Evolutionary conservation across 2,888 invertebrate species (phyloP).

Genomic region (Agrotis exclamationis): DNA sequence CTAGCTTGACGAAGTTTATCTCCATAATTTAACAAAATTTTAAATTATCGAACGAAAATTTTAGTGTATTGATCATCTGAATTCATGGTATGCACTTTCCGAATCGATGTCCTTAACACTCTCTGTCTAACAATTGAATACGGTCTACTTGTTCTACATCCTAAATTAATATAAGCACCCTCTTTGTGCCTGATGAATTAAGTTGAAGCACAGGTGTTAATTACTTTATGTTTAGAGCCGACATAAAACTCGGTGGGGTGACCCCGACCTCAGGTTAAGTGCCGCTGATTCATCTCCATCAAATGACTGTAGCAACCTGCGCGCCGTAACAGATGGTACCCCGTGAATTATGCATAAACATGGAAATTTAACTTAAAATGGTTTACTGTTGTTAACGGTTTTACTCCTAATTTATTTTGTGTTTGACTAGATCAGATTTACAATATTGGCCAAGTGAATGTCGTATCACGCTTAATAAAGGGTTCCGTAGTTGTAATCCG

Average conservation of each 20-base stretch:
- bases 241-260: constrained; percentile 13
- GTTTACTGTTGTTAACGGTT: constrained; percentile 13
- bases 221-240: constrained; percentile 13
- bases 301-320: constrained; percentile 18
- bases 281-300: constrained; percentile 34
- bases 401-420: neutral
- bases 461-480: too few species aligned
- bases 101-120: too few species aligned
- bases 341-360: constrained; percentile 22
- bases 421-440: neutral
- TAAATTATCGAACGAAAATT: too few species aligned
- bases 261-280: constrained; percentile 16
- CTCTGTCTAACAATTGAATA: too few species aligned
- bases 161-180: neutral
- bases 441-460: too few species aligned
- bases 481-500: too few species aligned
- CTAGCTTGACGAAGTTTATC: too few species aligned
- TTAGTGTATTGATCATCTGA: too few species aligned
- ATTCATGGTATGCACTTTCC: too few species aligned
- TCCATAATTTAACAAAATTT: too few species aligned
- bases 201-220: constrained; percentile 13
- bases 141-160: too few species aligned
- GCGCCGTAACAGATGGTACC: constrained; percentile 24
- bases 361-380: constrained; percentile 4
- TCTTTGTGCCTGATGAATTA: constrained; percentile 19